Evolutionary conservation across 2,888 invertebrate species (phyloP), one percentile per base, ranked within the genome.

Genomic region (Eubasilissa splendida): DNA sequence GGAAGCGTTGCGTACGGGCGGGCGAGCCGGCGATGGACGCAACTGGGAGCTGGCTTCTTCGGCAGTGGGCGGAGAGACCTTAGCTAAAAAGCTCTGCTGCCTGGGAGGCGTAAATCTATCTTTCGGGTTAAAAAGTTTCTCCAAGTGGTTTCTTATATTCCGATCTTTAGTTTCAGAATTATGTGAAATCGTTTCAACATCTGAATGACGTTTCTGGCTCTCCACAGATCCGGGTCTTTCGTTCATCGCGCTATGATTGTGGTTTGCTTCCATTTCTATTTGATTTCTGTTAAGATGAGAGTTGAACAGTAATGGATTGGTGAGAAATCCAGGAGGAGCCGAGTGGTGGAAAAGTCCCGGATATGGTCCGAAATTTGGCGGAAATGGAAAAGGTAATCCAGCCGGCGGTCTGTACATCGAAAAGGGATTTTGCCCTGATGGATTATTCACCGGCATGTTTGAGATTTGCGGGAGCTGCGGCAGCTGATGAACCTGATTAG

Each of bases 351-450:
- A 91, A 50, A 93, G 87, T 31, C 91, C 91, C 11, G 91, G 91
- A 84, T 93, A 92, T 7, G 90, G 91, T 42, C 91, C 90, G 85
- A 95, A 94, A 71, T 91, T 89, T 0, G 93, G 92, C 14, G 93
- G 92, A 85, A 94, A 94, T 68, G 90, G 92, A 85, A 93, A 93
- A 2, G 93, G 92, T 81, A 92, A 86, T 83, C 87, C 88, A 3
- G 91, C 88, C 1, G 94, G 93, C 10, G 94, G 92, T 84, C 95
- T 91, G 86, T 95, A 95, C 87, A 95, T 92, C 12, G 95, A 90
- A 86, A 95, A 95, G 0, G 94, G 94, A 85, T 92, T 92, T 7
- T 90, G 88, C 81, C 87, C 89, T 70, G 89, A 88, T 59, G 87
- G 87, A 81, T 87, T 87, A 87, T 87, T 88, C 90, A 90, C 89